Base-by-base conservation (phyloP, 92 coral and sea anemone species). In the Phenganax stokvisi region DNA sequence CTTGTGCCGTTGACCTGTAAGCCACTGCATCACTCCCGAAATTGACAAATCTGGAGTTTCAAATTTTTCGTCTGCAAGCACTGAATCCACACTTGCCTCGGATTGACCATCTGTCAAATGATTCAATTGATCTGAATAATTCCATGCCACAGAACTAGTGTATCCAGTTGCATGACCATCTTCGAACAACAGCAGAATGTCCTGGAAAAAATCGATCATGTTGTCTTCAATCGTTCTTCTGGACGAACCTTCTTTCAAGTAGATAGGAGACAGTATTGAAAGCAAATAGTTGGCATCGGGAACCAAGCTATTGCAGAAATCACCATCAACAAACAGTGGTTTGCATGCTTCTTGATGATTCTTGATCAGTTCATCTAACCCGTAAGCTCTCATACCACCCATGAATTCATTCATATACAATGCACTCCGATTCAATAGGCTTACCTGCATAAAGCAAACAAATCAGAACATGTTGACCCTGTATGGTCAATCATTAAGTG, bases 131-230 rank as follows among this genome's bases (percentile, higher is more conserved):
- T 84, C 84, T 16, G 79, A 56, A 56, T 84, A 62, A 73, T 70
- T 85, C 79, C 79, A 85, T 62, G 84, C 84, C 72, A 85, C 37
- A 28, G 87, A 75, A 69, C 83, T 82, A 10, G 74, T 55, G 80
- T 85, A 68, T 60, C 87, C 73, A 81, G 9, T 54, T 16, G 71
- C 73, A 54, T 72, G 79, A 55, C 75, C 87, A 79, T 84, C 87
- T 72, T 84, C 87, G 72, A 84, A 77, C 68, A 73, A 78, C 44
- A 65, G 67, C 71, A 84, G 74, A 51, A 68, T 77, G 80, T 80
- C 87, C 57, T 85, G 87, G 59, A 85, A 85, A 57, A 70, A 74
- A 75, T 80, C 87, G 79, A 85, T 85, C 11, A 79, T 74, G 64
- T 69, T 57, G 0, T 85, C 87, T 71, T 85, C 87, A 71, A 79